phyloP scores from a whole-genome alignment of 2,113 vertebrate genomes.

The human (Homo sapiens) region DNA sequence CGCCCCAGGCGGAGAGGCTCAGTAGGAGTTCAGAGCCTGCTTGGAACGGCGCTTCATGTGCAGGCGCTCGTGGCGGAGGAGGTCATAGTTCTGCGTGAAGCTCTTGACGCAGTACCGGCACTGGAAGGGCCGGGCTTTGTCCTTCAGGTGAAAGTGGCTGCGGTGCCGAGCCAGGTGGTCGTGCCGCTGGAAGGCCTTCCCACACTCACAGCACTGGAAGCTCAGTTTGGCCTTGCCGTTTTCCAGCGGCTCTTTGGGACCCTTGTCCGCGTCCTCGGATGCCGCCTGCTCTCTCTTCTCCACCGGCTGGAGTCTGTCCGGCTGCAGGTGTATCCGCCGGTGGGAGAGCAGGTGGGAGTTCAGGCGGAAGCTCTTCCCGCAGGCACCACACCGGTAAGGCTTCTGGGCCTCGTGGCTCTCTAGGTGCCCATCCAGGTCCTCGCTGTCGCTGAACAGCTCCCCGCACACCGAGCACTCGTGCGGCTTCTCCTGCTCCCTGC shows the following conservation, averaged over 20 bases:
- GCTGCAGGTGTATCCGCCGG: conserved; percentile 53
- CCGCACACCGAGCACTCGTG: conserved; percentile 67
- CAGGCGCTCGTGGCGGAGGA: conserved; percentile 75
- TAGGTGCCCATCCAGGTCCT: conserved; percentile 69
- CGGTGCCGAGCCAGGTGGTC: conserved; percentile 59
- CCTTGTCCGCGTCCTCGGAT: rapidly evolving
- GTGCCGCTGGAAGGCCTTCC: conserved; percentile 55
- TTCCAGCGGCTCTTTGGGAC: neutral
- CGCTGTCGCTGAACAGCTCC: conserved; percentile 70
- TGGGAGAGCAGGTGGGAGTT: conserved; percentile 68
- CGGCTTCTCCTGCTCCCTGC: conserved; percentile 55
- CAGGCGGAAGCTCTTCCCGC: conserved; percentile 76
- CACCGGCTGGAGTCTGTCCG: rapidly evolving
- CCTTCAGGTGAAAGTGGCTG: neutral
- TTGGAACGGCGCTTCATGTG: conserved; percentile 78
- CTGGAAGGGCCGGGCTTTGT: neutral
- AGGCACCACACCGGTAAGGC: conserved; percentile 67
- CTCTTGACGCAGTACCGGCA: conserved; percentile 76
- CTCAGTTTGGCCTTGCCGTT: neutral
- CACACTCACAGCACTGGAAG: conserved; percentile 55
- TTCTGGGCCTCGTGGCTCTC: conserved; percentile 71
- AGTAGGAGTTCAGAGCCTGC: conserved; percentile 79
- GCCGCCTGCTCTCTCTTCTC: neutral
- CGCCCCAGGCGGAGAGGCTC: neutral
- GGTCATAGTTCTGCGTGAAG: conserved; percentile 72